These are phyloP conservation scores for Tolypeutes matacus DNA, from an alignment of 2,797 vertebrate species.

Conservation along the genomic window DNA sequence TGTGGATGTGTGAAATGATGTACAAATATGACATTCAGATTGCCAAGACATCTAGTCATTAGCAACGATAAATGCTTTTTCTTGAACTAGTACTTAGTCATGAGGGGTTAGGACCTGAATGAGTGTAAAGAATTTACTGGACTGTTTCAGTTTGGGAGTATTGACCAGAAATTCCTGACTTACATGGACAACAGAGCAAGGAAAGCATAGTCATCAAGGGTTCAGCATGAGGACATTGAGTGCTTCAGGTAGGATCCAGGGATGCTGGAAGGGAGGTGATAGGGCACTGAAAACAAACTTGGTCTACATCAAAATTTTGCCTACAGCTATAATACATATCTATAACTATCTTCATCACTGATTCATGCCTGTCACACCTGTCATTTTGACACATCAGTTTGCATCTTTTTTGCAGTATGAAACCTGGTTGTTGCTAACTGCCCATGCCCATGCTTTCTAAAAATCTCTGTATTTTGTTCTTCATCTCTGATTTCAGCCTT, in stretches of 20 bases:
- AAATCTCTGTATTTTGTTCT: background rate
- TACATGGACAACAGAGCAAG: background rate
- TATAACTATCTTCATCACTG: slow-evolving; percentile 39
- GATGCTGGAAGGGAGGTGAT: slow-evolving; percentile 61
- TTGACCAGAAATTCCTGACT: slow-evolving; percentile 14
- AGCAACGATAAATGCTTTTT: background rate
- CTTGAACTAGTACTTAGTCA: background rate
- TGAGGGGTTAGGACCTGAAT: background rate
- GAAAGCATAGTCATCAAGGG: background rate
- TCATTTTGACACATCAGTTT: slow-evolving; percentile 49
- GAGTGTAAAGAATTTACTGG: background rate
- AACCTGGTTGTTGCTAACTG: slow-evolving; percentile 9
- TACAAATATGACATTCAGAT: background rate
- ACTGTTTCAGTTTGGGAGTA: background rate
- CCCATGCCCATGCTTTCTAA: background rate
- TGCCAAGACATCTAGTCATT: background rate
- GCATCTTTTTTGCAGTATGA: slow-evolving; percentile 3
- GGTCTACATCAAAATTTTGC: slow-evolving; percentile 49
- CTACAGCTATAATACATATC: slow-evolving; percentile 27
- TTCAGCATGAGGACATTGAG: background rate
- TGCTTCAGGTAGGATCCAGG: background rate
- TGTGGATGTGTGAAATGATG: background rate
- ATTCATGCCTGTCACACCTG: slow-evolving; percentile 55
- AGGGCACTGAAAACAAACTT: slow-evolving; percentile 41
- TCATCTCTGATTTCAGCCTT: background rate